Conservation (phyloP, 2,888 invertebrate species). For the Pristionchus maxplancki region DNA sequence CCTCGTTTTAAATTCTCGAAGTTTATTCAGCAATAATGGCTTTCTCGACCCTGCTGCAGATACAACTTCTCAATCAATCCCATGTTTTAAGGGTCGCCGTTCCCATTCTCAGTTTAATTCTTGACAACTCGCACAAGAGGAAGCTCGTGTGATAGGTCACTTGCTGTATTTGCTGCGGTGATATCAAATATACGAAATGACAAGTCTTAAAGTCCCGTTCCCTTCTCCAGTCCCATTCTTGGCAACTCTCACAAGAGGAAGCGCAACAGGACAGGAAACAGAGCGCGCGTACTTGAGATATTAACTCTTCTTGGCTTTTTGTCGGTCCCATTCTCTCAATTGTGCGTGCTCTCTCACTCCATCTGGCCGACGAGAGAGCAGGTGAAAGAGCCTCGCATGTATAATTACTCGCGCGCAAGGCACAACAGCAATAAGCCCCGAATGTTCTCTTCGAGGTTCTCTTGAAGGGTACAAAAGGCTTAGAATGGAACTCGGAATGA, state of each 20-base stretch:
- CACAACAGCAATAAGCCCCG: background rate
- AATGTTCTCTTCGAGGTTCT: background rate
- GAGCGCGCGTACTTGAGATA: constrained; percentile 13
- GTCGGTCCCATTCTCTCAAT: background rate
- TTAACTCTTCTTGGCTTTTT: background rate
- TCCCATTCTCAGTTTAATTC: background rate
- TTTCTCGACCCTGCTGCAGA: too few relatives aligned
- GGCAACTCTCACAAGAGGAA: background rate
- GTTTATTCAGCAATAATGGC: too few relatives aligned
- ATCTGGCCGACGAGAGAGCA: background rate
- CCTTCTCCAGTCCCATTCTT: background rate
- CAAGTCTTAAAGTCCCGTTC: too few relatives aligned
- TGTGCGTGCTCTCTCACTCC: background rate
- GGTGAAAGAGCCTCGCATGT: background rate
- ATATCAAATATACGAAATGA: too few relatives aligned
- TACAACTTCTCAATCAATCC: background rate
- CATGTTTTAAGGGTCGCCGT: background rate
- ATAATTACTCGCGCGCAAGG: constrained; percentile 36
- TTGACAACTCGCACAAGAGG: background rate
- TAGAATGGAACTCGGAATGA: background rate
- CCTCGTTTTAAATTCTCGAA: too few relatives aligned
- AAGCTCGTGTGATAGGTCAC: too few relatives aligned
- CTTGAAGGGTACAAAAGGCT: constrained; percentile 5
- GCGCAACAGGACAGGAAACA: constrained; percentile 28
- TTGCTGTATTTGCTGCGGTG: too few relatives aligned